Base-by-base conservation (phyloP, 1,140 invertebrate species). In the Hyles euphorbiae region DNA sequence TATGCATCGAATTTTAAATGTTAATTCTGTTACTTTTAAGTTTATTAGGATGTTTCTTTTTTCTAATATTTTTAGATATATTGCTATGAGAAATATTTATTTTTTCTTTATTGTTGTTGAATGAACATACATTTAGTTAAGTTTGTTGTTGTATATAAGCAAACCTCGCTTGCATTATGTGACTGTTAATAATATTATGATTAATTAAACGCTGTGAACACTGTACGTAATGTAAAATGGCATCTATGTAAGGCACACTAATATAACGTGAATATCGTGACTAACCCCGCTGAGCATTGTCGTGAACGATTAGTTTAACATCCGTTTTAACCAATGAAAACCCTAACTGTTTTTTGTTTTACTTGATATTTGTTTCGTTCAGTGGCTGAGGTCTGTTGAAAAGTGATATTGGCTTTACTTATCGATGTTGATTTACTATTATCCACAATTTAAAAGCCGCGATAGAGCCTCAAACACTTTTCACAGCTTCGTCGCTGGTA, bases 151-250 rank as follows among this genome's bases (percentile, higher is more conserved):
- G 82, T 88, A 87, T 65, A 87, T 83, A 87, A 72, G 78, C 81
- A 81, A 81, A 80, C 83, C 85, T 81, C 79, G 82, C 76, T 80
- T 79, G 83, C 82, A 85, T 67, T 83, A 84, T 81, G 83, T 88
- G 83, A 85, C 83, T 83, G 83, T 83, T 82, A 85, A 82, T 83
- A 83, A 82, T 76, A 73, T 72, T 59, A 54, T 54, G 12, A 54
- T 44, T 40, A 36, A 40, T 56, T 65, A 78, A 81, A 76, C 71
- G 65, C 74, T 76, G 71, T 70, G 68, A 83, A 68, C 77, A 82
- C 71, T 75, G 65, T 71, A 60, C 68, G 57, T 72, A 75, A 72
- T 76, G 62, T 72, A 65, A 72, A 73, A 76, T 73, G 74, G 75
- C 79, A 81, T 78, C 72, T 70, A 67, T 75, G 72, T 75, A 74